A percentile compares a stretch with the other conserved stretches of the same genome.
phyloP scores from a whole-genome alignment of 2,113 vertebrate species.

The Percina caprodes region DNA sequence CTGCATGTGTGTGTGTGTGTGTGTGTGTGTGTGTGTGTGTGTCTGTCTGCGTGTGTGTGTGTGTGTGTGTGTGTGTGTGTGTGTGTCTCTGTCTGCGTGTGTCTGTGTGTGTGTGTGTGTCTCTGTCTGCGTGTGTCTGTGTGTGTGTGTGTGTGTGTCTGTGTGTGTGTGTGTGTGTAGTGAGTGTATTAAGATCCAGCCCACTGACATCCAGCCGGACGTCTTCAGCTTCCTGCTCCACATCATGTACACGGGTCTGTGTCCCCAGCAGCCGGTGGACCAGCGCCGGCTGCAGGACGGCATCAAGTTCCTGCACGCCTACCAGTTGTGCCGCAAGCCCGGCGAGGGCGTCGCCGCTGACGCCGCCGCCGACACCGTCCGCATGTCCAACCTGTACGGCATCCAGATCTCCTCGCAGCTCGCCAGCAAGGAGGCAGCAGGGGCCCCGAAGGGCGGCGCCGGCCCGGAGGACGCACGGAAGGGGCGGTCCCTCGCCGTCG shows the following conservation, averaged over 20 bases:
- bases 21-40: too few species aligned
- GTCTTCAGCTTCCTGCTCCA: conserved; percentile 98
- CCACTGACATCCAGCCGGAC: conserved; percentile 97
- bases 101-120: too few species aligned
- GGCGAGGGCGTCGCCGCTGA: conserved; percentile 85
- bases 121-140: too few species aligned
- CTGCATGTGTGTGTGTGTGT: neutral
- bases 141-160: too few species aligned
- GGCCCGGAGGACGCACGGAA: conserved; percentile 67
- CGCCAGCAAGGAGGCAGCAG: conserved; percentile 81
- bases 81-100: too few species aligned
- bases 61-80: too few species aligned
- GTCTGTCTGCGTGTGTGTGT: too few species aligned
- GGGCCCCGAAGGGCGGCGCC: conserved; percentile 76
- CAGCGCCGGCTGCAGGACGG: conserved; percentile 93
- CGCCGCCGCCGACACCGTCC: conserved; percentile 83
- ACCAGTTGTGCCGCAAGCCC: conserved; percentile 90
- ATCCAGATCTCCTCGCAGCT: conserved; percentile 97
- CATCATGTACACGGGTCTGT: conserved; percentile 97
- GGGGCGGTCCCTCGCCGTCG: conserved; percentile 86
- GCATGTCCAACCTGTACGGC: conserved; percentile 96
- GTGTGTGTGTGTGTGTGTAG: conserved; percentile 80
- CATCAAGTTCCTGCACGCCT: conserved; percentile 95
- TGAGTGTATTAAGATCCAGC: conserved; percentile 99
- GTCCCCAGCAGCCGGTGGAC: conserved; percentile 94